Evolutionary conservation across 2,113 vertebrate genomes (phyloP), one percentile per base, ranked within the genome.

Genomic region (Silurus glanis): DNA sequence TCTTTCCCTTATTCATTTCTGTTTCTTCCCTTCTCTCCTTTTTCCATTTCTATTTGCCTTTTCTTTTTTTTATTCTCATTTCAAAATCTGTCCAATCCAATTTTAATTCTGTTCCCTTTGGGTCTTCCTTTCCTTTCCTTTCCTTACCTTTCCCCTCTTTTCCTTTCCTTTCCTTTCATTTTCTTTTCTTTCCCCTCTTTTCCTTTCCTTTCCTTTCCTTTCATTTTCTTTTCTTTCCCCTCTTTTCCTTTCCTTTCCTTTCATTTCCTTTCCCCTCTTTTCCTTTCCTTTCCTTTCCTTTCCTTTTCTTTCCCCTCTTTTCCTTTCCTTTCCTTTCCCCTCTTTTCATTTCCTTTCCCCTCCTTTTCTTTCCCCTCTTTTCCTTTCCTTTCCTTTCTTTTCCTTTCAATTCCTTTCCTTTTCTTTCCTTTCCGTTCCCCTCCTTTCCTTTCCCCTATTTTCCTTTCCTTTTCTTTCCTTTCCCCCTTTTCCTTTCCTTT

Each of bases 401-500:
- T 76, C 9, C 6, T 19, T 17, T 86, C 0, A 12, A 80, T 85
- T 28, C 14, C 23, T 8, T n/a, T 45, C 6, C 2, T 3, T 1
- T 25, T 0, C 2, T 37, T 37, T 37, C 37, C 37, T 37, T 37
- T 80, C 17, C 12, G 3, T 23, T 47, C 25, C 14, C 14, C 37
- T 86, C 49, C 72, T 80, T 82, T 66, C 16, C 53, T 85, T 76
- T 79, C 78, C 67, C n/a, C n/a, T n/a, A n/a, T n/a, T 51, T 59
- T 47, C 0, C 17, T 4, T 19, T 16, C n/a, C 56, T 79, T 83
- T 8, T 4, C 0, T 0, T 12, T 17, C 28, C 10, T 13, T 6
- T 5, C n/a, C n/a, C n/a, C 8, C 64, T 67, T n/a, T 67, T 13
- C 13, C 10, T 67, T 12, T 13, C n/a, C 5, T 0, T 67, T 23